These are phyloP conservation scores for Tubulanus polymorphus DNA, from an alignment of 2,888 invertebrate species.

Conservation along the genomic window DNA sequence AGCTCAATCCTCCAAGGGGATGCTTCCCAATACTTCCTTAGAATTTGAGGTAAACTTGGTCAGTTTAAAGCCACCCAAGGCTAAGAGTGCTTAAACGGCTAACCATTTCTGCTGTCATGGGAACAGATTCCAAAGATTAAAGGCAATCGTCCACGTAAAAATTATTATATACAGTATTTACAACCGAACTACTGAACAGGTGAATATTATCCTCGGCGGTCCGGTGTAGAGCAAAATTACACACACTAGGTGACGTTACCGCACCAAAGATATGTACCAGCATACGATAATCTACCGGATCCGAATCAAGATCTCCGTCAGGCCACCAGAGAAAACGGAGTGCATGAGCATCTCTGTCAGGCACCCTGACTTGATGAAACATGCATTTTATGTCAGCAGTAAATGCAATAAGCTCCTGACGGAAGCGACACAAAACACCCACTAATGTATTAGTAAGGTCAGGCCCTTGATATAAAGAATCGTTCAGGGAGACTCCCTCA, in stretches of 20 bases:
- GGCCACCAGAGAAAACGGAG: constrained; percentile 7
- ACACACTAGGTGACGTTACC: neutral
- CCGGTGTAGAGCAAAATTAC: neutral
- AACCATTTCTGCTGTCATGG: neutral
- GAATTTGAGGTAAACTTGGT: too few species aligned
- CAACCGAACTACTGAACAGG: neutral
- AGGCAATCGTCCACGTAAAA: constrained; percentile 8
- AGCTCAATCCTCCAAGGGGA: too few species aligned
- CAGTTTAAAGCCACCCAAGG: neutral
- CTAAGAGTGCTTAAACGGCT: neutral
- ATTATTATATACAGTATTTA: neutral
- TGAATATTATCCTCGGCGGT: constrained; percentile 4
- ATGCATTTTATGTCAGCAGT: too few species aligned
- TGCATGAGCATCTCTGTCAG: neutral
- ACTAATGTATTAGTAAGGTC: too few species aligned
- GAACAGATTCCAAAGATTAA: neutral
- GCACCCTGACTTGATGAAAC: constrained; percentile 7
- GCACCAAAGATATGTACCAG: neutral
- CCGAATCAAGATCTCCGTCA: constrained; percentile 6
- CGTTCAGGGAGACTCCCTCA: constrained; percentile 9
- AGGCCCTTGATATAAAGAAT: constrained; percentile 12
- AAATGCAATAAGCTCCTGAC: constrained; percentile 11
- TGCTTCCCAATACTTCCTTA: too few species aligned
- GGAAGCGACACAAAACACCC: too few species aligned
- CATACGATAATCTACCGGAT: too few species aligned